Evolutionary conservation across 30 jellyfish, hydroid and myxozoan species (phyloP).

Genomic region (Catostylus mosaicus): DNA sequence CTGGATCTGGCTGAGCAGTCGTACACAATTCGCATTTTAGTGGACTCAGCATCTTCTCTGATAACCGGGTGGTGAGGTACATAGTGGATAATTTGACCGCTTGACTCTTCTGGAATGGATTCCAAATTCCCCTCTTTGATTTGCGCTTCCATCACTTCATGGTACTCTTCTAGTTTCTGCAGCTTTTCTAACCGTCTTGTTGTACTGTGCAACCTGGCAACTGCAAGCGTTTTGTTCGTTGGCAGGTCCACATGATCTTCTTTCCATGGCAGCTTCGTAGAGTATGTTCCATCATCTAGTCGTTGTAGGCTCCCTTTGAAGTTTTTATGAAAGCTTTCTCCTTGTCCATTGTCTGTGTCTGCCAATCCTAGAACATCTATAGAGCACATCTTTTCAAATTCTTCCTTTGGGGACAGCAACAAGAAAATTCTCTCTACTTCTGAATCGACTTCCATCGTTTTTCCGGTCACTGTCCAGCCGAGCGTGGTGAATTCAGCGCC

Average conservation of each 20-base stretch:
- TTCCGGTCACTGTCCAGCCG: slow-evolving; percentile 67
- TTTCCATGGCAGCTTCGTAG: slow-evolving; percentile 71
- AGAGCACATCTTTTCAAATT: slow-evolving; percentile 71
- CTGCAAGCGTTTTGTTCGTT: slow-evolving; percentile 49
- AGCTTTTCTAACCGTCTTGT: slow-evolving; percentile 64
- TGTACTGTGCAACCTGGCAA: slow-evolving; percentile 59
- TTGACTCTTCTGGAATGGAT: slow-evolving; percentile 45
- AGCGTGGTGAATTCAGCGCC: slow-evolving; percentile 70
- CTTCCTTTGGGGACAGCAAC: slow-evolving; percentile 48
- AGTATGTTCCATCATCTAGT: slow-evolving; percentile 57
- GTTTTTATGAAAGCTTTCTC: slow-evolving; percentile 34
- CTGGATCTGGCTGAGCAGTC: slow-evolving; percentile 59
- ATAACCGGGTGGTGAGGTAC: slow-evolving; percentile 69
- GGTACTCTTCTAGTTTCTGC: slow-evolving; percentile 61
- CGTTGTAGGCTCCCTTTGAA: slow-evolving; percentile 44
- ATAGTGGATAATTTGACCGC: slow-evolving; percentile 15
- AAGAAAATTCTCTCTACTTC: slow-evolving; percentile 52
- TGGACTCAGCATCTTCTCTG: slow-evolving; percentile 59
- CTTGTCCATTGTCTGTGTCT: slow-evolving; percentile 44
- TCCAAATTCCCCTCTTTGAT: slow-evolving; percentile 62
- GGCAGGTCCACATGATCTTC: slow-evolving; percentile 64
- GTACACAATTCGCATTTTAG: slow-evolving; percentile 58
- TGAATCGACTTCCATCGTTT: slow-evolving; percentile 32
- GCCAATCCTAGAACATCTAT: slow-evolving; percentile 58
- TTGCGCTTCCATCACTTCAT: slow-evolving; percentile 65